Conservation (phyloP, 1,140 invertebrate genomes). For the Listronotus bonariensis region DNA sequence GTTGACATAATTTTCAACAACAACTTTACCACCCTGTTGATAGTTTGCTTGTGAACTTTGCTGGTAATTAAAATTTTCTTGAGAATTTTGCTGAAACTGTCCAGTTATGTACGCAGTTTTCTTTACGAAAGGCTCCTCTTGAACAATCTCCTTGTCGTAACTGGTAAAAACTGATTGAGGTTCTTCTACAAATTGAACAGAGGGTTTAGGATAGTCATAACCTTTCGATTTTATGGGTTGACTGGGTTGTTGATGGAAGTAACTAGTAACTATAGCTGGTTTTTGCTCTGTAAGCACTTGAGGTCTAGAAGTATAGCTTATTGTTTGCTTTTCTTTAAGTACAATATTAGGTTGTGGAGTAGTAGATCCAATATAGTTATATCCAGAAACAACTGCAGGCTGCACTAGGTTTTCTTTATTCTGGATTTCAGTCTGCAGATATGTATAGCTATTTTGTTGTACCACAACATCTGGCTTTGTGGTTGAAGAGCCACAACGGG, state of each 20-base stretch:
- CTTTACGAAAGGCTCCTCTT: constrained; percentile 54
- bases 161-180: constrained; percentile 37
- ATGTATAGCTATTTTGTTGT: neutral
- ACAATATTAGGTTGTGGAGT: constrained; percentile 53
- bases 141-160: neutral
- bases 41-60: neutral
- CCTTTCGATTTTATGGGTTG: constrained; percentile 47
- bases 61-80: constrained; percentile 17
- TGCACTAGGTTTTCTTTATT: constrained; percentile 23
- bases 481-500: no score
- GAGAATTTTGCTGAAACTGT: constrained; percentile 13
- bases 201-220: constrained; percentile 58
- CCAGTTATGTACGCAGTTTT: constrained; percentile 60
- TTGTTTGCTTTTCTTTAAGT: constrained; percentile 55
- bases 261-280: constrained; percentile 33
- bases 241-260: constrained; percentile 25
- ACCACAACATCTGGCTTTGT: no score
- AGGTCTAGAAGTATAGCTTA: constrained; percentile 3
- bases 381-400: neutral
- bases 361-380: no score
- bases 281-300: constrained; percentile 36
- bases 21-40: constrained; percentile 14
- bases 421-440: neutral
- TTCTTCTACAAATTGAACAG: constrained; percentile 55
- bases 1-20: constrained; percentile 33